Percentiles rank a stretch among this genome's conserved stretches.
These are phyloP conservation scores for Drosophila trapezifrons DNA, from an alignment of 1,140 invertebrate species.

Conservation along the genomic window DNA sequence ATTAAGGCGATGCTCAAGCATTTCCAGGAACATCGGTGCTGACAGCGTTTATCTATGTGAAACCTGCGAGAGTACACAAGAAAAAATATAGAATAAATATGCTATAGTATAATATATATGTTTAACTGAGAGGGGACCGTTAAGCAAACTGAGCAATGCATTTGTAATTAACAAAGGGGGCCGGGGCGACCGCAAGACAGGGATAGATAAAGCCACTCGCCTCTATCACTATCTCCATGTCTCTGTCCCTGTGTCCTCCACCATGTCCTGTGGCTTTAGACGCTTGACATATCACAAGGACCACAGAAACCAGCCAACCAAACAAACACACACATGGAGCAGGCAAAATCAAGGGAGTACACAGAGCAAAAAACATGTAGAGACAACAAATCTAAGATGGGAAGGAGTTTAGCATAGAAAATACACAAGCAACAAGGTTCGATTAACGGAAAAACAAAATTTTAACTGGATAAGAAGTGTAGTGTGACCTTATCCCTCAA, in stretches of 20 bases:
- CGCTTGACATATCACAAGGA: slow-evolving; percentile 74
- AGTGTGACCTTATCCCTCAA: background rate
- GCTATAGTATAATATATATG: background rate
- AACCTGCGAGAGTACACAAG: slow-evolving; percentile 85
- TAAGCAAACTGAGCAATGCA: slow-evolving; percentile 71
- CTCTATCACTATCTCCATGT: slow-evolving; percentile 15
- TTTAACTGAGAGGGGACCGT: background rate
- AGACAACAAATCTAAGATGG: no score
- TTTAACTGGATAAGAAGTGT: background rate
- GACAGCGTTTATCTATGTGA: slow-evolving; percentile 96
- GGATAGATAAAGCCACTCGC: slow-evolving; percentile 40
- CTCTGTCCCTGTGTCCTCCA: slow-evolving; percentile 17
- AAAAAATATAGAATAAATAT: slow-evolving; percentile 21
- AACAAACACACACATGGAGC: slow-evolving; percentile 48
- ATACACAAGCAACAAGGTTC: background rate
- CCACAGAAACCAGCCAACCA: slow-evolving; percentile 72
- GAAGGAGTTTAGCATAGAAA: background rate
- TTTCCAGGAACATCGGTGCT: slow-evolving; percentile 97
- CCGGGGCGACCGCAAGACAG: slow-evolving; percentile 45
- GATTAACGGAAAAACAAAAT: background rate
- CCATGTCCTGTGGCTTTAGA: slow-evolving; percentile 59
- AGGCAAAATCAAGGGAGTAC: slow-evolving; percentile 19
- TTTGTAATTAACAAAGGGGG: slow-evolving; percentile 69
- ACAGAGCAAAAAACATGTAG: slow-evolving; percentile 7
- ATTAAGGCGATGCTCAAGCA: slow-evolving; percentile 96